Evolutionary conservation across 1,140 invertebrate genomes (phyloP).

Genomic region (Drosophila jambulina): DNA sequence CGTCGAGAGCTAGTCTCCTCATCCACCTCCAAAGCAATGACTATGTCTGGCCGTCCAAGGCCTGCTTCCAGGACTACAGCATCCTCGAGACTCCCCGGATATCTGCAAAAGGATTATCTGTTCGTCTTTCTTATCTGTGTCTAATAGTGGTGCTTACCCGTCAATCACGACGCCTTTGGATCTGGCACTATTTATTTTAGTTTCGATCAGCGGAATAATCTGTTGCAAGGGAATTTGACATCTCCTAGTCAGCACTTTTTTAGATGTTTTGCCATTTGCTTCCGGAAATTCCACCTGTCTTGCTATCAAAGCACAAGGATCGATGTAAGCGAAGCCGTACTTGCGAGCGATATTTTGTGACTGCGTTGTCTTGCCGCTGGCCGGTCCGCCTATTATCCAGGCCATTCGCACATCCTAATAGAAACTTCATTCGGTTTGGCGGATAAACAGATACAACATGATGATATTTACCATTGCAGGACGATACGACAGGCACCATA

Average conservation of each 20-base stretch:
- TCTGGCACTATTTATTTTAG: neutral
- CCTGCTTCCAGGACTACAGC: conserved; percentile 24
- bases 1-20: neutral
- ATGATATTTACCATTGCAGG: conserved; percentile 35
- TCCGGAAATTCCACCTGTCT: conserved; percentile 18
- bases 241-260: neutral
- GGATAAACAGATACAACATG: too few relatives aligned
- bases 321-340: conserved; percentile 42
- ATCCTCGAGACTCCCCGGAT: conserved; percentile 28
- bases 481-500: neutral
- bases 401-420: conserved; percentile 37
- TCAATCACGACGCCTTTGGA: conserved; percentile 43
- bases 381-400: conserved; percentile 51
- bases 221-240: conserved; percentile 3
- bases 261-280: neutral
- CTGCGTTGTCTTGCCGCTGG: conserved; percentile 53
- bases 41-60: conserved; percentile 36
- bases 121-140: neutral
- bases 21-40: conserved; percentile 34
- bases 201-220: conserved; percentile 34
- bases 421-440: neutral
- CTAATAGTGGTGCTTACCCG: conserved; percentile 22
- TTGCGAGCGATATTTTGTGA: conserved; percentile 25
- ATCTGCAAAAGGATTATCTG: conserved; percentile 12
- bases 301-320: conserved; percentile 32